Evolutionary conservation across 2,888 invertebrate species (phyloP).

Genomic region (Nemapogon koenigi): DNA sequence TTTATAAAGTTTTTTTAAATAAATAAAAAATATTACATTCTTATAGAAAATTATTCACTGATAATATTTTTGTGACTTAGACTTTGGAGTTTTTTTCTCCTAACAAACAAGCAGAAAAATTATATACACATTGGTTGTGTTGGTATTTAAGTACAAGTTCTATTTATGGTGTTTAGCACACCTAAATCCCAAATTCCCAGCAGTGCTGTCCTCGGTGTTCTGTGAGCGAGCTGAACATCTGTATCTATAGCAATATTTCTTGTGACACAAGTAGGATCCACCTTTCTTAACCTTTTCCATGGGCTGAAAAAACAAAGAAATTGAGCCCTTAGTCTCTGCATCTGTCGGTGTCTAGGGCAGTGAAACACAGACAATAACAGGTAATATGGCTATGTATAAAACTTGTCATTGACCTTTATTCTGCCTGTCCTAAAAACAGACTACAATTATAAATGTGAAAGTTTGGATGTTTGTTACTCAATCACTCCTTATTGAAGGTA

Average conservation of each 20-base stretch:
- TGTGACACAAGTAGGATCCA: conserved; percentile 92
- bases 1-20: too few relatives aligned
- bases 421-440: too few relatives aligned
- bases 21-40: too few relatives aligned
- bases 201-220: conserved; percentile 92
- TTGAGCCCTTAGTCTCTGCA: too few relatives aligned
- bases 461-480: too few relatives aligned
- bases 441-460: too few relatives aligned
- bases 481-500: too few relatives aligned
- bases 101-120: background rate
- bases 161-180: conserved; percentile 68
- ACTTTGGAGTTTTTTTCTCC: background rate
- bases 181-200: conserved; percentile 92
- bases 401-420: too few relatives aligned
- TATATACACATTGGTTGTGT: background rate
- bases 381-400: too few relatives aligned
- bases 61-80: background rate
- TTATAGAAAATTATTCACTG: too few relatives aligned
- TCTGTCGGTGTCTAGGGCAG: too few relatives aligned
- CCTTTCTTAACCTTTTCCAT: conserved; percentile 92
- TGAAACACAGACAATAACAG: too few relatives aligned
- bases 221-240: conserved; percentile 93
- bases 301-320: conserved; percentile 41
- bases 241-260: conserved; percentile 91
- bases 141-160: background rate